A percentile compares a stretch with the other conserved stretches of the same genome.
Evolutionary conservation across 1,140 invertebrate genomes (phyloP).

Genomic region (Ceratina calcarata): DNA sequence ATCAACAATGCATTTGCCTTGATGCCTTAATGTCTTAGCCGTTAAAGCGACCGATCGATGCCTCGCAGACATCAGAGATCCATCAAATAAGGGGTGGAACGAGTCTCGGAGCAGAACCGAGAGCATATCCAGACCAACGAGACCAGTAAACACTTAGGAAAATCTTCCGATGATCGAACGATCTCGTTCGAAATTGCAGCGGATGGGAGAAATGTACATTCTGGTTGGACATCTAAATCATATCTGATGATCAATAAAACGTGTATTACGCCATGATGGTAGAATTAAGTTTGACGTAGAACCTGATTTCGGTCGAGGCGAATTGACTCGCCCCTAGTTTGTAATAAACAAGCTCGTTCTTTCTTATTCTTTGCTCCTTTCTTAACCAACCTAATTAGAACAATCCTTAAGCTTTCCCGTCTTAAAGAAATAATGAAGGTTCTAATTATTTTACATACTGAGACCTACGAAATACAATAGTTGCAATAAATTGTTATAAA

Average conservation of each 20-base stretch:
- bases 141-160: not conserved
- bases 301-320: too few species aligned
- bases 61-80: constrained; percentile 18
- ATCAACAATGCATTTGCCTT: constrained; percentile 37
- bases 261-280: too few species aligned
- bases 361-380: constrained; percentile 6
- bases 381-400: constrained; percentile 7
- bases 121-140: not conserved
- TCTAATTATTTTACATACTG: not conserved
- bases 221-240: not conserved
- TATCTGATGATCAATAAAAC: not conserved
- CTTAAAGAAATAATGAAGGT: not conserved
- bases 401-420: not conserved
- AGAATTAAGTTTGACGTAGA: too few species aligned
- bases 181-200: not conserved
- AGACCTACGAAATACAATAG: too few species aligned
- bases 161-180: constrained; percentile 17
- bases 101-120: not conserved
- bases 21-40: constrained; percentile 13
- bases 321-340: too few species aligned
- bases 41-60: constrained; percentile 24
- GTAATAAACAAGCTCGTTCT: not conserved
- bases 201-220: not conserved
- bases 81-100: not conserved
- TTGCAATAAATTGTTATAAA: too few species aligned